These are phyloP conservation scores for Beroe forskalii DNA, from an alignment of 37 sponge, comb jelly and placozoan genomes.

Conservation along the genomic window DNA sequence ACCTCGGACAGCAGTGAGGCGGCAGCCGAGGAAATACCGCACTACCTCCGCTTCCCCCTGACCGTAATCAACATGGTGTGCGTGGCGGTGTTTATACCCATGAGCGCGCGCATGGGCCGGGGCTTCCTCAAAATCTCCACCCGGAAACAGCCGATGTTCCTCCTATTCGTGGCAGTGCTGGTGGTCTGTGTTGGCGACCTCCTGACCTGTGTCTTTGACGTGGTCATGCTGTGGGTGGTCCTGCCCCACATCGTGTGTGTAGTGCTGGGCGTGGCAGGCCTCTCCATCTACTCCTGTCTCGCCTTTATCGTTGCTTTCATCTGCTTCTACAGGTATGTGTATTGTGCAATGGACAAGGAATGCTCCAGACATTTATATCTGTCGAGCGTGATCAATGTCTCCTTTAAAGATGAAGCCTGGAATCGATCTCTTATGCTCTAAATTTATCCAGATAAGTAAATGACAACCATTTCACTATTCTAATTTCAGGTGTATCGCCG, in stretches of 20 bases:
- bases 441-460: too few species aligned
- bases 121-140: background rate
- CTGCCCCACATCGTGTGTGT: background rate
- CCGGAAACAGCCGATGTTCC: background rate
- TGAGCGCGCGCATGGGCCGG: background rate
- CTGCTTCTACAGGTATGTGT: slow-evolving; percentile 13
- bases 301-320: background rate
- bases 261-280: background rate
- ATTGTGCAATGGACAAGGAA: too few species aligned
- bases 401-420: too few species aligned
- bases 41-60: background rate
- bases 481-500: background rate
- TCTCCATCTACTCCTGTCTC: background rate
- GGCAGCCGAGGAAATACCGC: too few species aligned
- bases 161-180: background rate
- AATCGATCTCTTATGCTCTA: too few species aligned
- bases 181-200: background rate
- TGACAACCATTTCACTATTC: too few species aligned
- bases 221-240: background rate
- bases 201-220: background rate
- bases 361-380: too few species aligned
- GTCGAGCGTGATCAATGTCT: too few species aligned
- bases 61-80: background rate
- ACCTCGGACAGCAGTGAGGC: too few species aligned
- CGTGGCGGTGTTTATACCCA: background rate